Percentiles rank a stretch among this genome's conserved stretches.
phyloP scores from a whole-genome alignment of 2,113 vertebrate genomes.

The Equus quagga region DNA sequence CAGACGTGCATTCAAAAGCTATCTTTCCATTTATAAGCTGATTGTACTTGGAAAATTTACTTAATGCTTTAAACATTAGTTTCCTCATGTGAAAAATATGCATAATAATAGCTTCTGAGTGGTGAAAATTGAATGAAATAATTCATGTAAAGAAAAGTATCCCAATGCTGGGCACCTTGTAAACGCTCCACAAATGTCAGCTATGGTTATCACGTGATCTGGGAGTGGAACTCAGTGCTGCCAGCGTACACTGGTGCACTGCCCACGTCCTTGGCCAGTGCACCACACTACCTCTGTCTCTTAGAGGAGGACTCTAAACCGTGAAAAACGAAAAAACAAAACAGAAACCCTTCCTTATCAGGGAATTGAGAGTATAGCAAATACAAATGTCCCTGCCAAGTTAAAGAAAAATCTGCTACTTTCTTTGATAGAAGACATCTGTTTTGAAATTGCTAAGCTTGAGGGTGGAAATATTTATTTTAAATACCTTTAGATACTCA shows the following conservation, averaged over 20 bases:
- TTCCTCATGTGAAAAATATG: not conserved
- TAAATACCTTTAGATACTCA: conserved; percentile 61
- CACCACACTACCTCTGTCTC: not conserved
- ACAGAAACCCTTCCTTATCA: not conserved
- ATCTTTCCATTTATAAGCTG: not conserved
- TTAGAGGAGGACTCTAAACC: not conserved
- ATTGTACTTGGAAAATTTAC: not conserved
- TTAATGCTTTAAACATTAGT: conserved; percentile 27
- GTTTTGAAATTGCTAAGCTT: conserved; percentile 62
- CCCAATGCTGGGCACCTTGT: not conserved
- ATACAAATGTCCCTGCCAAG: conserved; percentile 51
- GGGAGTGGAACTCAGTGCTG: not conserved
- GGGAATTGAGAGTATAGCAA: conserved; percentile 23
- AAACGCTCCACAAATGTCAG: not conserved
- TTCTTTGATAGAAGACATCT: conserved; percentile 73
- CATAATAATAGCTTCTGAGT: not conserved
- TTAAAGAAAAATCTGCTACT: conserved; percentile 43
- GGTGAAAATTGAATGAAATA: conserved; percentile 13
- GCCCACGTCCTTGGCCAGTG: not conserved
- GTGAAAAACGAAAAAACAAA: not conserved
- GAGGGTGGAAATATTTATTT: conserved; percentile 64
- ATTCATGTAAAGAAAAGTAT: not conserved
- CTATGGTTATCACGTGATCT: not conserved
- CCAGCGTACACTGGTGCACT: too few species aligned
- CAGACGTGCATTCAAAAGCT: not conserved